A percentile compares a stretch with the other conserved stretches of the same genome.
Conservation (phyloP, 2,888 invertebrate species). For the Unio delphinus region DNA sequence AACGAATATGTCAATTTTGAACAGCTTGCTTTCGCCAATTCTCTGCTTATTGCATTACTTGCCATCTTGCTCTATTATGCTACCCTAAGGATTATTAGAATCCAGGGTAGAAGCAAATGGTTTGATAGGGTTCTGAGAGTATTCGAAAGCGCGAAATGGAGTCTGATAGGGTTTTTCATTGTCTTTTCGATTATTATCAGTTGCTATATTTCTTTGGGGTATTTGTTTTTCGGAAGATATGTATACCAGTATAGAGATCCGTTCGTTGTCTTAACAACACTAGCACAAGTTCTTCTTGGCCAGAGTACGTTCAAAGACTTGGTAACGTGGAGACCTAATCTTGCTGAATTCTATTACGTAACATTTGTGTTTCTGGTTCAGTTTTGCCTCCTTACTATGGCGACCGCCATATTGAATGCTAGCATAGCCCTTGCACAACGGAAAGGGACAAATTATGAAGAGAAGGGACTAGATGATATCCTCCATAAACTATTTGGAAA, state of each 20-base stretch:
- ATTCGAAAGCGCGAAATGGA: not conserved
- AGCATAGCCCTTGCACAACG: not conserved
- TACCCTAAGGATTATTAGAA: slow-evolving; percentile 2
- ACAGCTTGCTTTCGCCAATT: slow-evolving; percentile 7
- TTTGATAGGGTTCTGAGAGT: slow-evolving; percentile 2
- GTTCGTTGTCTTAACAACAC: not conserved
- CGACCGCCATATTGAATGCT: slow-evolving; percentile 7
- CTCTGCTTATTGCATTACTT: slow-evolving; percentile 3
- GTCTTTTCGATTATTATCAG: slow-evolving; percentile 4
- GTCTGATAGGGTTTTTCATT: slow-evolving; percentile 2
- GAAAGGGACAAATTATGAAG: too few species aligned
- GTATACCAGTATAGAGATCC: not conserved
- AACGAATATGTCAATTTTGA: slow-evolving; percentile 5
- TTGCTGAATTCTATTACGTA: slow-evolving; percentile 7
- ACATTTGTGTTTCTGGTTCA: slow-evolving; percentile 2
- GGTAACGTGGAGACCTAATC: not conserved
- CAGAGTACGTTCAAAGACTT: slow-evolving; percentile 1
- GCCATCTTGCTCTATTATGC: slow-evolving; percentile 1
- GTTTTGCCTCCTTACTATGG: slow-evolving; percentile 5
- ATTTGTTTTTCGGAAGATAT: slow-evolving; percentile 3
- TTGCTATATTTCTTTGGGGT: slow-evolving; percentile 1
- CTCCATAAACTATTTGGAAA: too few species aligned
- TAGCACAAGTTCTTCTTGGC: slow-evolving; percentile 5
- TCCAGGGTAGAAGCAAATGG: slow-evolving; percentile 2
- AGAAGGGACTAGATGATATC: too few species aligned